Conservation (phyloP, 2,797 vertebrate species). For the Ctenosaura bakeri region DNA sequence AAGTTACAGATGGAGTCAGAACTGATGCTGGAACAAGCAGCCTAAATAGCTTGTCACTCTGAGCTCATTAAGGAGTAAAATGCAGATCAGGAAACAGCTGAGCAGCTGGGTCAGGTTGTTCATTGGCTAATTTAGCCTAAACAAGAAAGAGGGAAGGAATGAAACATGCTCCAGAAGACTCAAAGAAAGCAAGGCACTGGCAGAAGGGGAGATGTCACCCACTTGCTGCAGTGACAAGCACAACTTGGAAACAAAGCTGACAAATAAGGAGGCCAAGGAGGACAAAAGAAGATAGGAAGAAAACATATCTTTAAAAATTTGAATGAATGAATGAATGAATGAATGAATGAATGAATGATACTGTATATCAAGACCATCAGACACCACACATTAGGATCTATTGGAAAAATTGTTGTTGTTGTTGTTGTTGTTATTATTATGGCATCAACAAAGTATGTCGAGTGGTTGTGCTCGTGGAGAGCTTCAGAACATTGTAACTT, state of each 20-base stretch:
- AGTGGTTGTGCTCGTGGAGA: too few species aligned
- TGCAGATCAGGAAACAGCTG: constrained; percentile 82
- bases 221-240: constrained; percentile 78
- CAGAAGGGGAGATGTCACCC: constrained; percentile 80
- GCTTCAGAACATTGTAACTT: too few species aligned
- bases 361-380: not conserved
- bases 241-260: constrained; percentile 75
- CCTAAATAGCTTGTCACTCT: constrained; percentile 82
- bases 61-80: constrained; percentile 82
- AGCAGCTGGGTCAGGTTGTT: constrained; percentile 82
- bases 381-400: not conserved
- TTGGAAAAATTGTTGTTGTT: too few species aligned
- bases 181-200: constrained; percentile 76
- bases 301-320: constrained; percentile 64
- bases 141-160: constrained; percentile 80
- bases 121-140: constrained; percentile 82
- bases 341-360: too few species aligned
- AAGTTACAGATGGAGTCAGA: constrained; percentile 82
- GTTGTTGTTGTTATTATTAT: too few species aligned
- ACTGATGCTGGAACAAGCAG: constrained; percentile 81
- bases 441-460: too few species aligned
- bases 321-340: too few species aligned
- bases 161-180: constrained; percentile 80
- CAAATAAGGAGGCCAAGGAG: constrained; percentile 66
- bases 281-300: constrained; percentile 34